Base-by-base conservation (phyloP, 35 echinoderm and acorn worm species). In the Ophioderma brevispina region DNA sequence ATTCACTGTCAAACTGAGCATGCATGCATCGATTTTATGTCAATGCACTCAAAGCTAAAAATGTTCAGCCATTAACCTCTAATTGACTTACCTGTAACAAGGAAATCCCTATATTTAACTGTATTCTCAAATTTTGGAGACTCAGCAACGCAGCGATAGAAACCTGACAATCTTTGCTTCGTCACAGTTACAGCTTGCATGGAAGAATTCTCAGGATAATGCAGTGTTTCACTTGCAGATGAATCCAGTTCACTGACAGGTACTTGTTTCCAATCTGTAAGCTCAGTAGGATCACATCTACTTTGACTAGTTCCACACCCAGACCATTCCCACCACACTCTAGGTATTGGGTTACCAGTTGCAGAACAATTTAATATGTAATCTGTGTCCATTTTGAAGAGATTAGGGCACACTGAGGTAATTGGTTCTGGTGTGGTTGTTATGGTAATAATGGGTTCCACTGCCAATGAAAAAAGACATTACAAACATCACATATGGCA, bases 281-380 rank as follows among this genome's bases (percentile, higher is more conserved):
- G 21, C 33, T 38, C 11, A 38, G 35, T 36, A 75, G 25, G 37
- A 10, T 31, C 31, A n/a, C 38, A 39, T 41, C 91, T 82, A 36
- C 35, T 43, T 11, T 18, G 19, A 23, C 31, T 36, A 19, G 50
- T 32, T 0, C 10, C 25, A 50, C 92, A 94, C 4, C 64, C 79
- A 0, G 40, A 49, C 52, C 40, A 84, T 55, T 84, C 40, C 92
- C 92, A 94, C 10, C 38, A 40, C 14, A 94, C 92, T 0, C 10
- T 35, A 8, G 92, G 85, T 0, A 56, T 49, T 10, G 92, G 92
- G 17, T 81, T 63, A 31, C 92, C 92, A 11, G 81, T 59, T n/a
- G 92, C 85, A 23, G 21, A 80, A 75, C 92, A 94, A 40, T 81
- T 89, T 37, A 94, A 78, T 21, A 34, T 46, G 64, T 89, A 94